Evolutionary conservation across 2,113 vertebrate species (phyloP).

Genomic region (Meriones unguiculatus): DNA sequence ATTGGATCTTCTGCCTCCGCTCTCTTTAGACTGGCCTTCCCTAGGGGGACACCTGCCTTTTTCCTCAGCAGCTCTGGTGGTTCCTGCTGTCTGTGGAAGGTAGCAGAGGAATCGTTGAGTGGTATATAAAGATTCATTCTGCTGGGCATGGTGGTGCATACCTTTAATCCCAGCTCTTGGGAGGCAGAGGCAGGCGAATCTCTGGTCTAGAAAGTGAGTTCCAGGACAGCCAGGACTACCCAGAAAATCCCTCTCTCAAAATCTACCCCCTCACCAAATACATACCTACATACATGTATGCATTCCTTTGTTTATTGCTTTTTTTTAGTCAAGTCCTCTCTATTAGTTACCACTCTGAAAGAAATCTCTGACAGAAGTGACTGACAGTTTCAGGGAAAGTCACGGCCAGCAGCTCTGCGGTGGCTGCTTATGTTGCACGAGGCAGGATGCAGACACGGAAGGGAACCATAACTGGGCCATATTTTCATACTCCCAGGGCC

Average conservation of each 20-base stretch:
- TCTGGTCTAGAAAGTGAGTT: background rate
- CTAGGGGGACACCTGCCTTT: background rate
- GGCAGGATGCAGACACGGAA: background rate
- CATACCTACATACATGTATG: too few species aligned
- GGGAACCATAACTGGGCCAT: background rate
- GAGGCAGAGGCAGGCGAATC: background rate
- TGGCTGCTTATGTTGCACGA: background rate
- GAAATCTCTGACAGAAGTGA: background rate
- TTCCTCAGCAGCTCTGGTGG: background rate
- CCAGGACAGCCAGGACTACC: background rate
- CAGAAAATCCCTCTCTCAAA: background rate
- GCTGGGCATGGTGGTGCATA: background rate
- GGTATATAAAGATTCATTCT: background rate
- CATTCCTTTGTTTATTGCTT: background rate
- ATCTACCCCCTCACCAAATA: background rate
- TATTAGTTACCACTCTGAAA: too few species aligned
- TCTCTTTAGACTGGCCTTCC: background rate
- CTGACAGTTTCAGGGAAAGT: background rate
- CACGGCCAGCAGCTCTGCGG: background rate
- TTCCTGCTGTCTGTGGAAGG: background rate
- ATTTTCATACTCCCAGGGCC: background rate
- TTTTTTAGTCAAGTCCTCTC: too few species aligned
- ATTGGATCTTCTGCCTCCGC: background rate
- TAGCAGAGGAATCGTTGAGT: background rate
- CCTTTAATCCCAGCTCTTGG: background rate